phyloP scores from a whole-genome alignment of 1,140 invertebrate genomes.

The Bradynema listronoti region DNA sequence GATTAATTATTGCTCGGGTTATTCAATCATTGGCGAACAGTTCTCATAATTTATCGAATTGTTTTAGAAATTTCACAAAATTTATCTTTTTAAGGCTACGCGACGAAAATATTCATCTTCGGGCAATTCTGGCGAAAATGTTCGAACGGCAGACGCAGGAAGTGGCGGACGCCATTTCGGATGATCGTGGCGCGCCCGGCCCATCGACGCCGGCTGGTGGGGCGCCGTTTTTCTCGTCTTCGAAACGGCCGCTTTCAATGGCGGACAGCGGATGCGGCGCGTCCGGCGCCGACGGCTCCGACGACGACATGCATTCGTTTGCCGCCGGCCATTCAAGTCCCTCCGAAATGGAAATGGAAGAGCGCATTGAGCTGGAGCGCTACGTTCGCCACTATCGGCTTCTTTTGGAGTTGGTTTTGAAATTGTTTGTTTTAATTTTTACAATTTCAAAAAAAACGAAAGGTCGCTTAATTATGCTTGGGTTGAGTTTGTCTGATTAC shows the following conservation, averaged over 20 bases:
- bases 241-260: conserved; percentile 9
- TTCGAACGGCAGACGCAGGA: conserved; percentile 15
- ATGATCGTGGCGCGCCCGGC: neutral
- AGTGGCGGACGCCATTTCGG: conserved; percentile 7
- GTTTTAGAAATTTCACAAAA: too few relatives aligned
- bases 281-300: conserved; percentile 23
- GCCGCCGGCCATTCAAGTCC: conserved; percentile 15
- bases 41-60: too few relatives aligned
- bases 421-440: neutral
- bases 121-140: neutral
- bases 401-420: conserved; percentile 23
- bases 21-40: too few relatives aligned
- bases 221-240: conserved; percentile 24
- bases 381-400: conserved; percentile 34
- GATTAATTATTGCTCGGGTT: too few relatives aligned
- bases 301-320: conserved; percentile 26
- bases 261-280: conserved; percentile 39
- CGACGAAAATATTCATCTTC: conserved; percentile 6
- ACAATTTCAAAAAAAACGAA: neutral
- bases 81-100: neutral
- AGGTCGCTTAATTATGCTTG: neutral
- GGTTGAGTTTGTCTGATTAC: too few relatives aligned
- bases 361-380: conserved; percentile 30
- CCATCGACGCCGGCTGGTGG: conserved; percentile 26
- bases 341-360: conserved; percentile 26